These are phyloP conservation scores for Drosophila melanica DNA, from an alignment of 1,140 invertebrate species.

Conservation along the genomic window DNA sequence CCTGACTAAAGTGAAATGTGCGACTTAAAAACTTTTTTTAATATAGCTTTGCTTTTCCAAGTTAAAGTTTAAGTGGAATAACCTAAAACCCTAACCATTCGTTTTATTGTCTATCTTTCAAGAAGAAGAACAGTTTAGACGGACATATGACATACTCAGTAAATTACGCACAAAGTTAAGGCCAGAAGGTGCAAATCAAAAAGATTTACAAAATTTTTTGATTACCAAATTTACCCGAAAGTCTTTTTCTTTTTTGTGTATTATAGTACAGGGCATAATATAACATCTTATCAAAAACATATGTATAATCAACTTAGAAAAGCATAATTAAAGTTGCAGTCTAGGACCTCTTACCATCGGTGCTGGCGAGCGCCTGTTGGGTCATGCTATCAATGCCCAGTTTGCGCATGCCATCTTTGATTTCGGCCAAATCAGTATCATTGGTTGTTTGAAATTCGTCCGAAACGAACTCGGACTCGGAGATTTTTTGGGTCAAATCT, in stretches of 20 bases:
- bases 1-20: too few relatives aligned
- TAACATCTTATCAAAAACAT: background rate
- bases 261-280: too few relatives aligned
- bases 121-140: background rate
- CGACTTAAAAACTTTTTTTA: too few relatives aligned
- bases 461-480: constrained; percentile 87
- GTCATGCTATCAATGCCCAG: constrained; percentile 85
- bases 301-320: constrained; percentile 12
- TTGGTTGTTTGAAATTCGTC: constrained; percentile 86
- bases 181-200: background rate
- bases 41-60: too few relatives aligned
- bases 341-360: constrained; percentile 78
- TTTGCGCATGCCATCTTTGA: constrained; percentile 88
- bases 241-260: background rate
- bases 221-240: too few relatives aligned
- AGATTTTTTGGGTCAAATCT: constrained; percentile 56
- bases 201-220: background rate
- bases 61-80: background rate
- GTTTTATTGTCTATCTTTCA: background rate
- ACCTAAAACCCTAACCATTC: too few relatives aligned
- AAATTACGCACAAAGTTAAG: background rate
- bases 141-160: background rate
- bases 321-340: constrained; percentile 25
- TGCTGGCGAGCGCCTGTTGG: constrained; percentile 70
- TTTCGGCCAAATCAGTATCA: constrained; percentile 87